These are phyloP conservation scores for Ypsolopha sequella DNA, from an alignment of 2,888 invertebrate species.

Conservation along the genomic window DNA sequence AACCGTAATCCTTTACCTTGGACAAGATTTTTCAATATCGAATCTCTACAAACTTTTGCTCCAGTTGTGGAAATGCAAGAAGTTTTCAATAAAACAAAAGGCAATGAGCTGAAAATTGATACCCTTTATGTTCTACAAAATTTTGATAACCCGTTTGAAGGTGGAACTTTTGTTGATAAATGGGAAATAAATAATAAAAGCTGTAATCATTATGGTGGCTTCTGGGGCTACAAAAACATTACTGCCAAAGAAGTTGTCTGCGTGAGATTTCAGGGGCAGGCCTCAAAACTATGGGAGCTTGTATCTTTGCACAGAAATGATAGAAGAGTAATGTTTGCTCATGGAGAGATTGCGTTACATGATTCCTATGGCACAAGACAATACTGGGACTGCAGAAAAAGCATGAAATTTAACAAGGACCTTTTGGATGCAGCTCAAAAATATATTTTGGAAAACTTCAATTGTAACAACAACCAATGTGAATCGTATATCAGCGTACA, in stretches of 20 bases:
- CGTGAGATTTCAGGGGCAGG: conserved; percentile 86
- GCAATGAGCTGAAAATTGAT: conserved; percentile 71
- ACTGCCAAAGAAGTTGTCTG: conserved; percentile 77
- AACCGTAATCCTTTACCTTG: conserved; percentile 77
- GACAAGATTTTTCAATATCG: conserved; percentile 87
- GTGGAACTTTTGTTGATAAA: conserved; percentile 86
- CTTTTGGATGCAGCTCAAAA: conserved; percentile 76
- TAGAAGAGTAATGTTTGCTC: conserved; percentile 76
- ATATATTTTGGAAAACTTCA: conserved; percentile 55
- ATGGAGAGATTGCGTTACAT: conserved; percentile 90
- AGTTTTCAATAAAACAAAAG: conserved; percentile 60
- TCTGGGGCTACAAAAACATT: conserved; percentile 81
- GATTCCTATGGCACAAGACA: conserved; percentile 84
- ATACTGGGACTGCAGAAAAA: conserved; percentile 90
- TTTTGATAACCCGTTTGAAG: conserved; percentile 86
- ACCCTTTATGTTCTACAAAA: conserved; percentile 86
- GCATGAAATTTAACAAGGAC: conserved; percentile 87
- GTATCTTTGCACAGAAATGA: conserved; percentile 46
- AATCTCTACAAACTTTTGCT: conserved; percentile 80
- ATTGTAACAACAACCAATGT: conserved; percentile 44
- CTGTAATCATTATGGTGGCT: conserved; percentile 50
- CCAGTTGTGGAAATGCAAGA: conserved; percentile 91
- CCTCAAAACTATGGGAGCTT: conserved; percentile 73
- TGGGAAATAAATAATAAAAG: conserved; percentile 74
- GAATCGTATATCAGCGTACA: conserved; percentile 87